Percentiles rank a stretch among this genome's conserved stretches.
These are phyloP conservation scores for Psittacula derbiana DNA, from an alignment of 2,797 vertebrate genomes.

Conservation along the genomic window DNA sequence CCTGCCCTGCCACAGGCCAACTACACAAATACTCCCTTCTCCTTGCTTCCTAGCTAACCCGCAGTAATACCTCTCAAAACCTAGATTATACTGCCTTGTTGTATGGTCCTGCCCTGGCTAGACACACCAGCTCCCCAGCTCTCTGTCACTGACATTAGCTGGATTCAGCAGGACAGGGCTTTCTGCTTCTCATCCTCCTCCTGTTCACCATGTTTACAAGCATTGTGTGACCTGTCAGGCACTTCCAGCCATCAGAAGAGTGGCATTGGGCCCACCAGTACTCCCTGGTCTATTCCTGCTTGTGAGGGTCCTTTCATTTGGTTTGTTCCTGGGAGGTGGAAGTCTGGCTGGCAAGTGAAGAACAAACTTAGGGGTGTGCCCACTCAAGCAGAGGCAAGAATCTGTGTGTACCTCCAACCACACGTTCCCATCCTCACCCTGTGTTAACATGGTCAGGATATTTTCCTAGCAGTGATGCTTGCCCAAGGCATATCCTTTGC, in stretches of 20 bases:
- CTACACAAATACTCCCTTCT: background rate
- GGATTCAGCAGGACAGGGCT: background rate
- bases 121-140: background rate
- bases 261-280: background rate
- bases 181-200: background rate
- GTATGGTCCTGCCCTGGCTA: background rate
- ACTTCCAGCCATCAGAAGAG: background rate
- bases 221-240: background rate
- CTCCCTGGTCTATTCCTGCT: background rate
- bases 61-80: background rate
- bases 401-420: background rate
- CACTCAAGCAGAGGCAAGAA: background rate
- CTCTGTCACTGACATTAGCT: background rate
- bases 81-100: background rate
- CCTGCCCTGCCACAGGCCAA: background rate
- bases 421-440: fast-evolving
- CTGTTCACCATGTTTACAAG: background rate
- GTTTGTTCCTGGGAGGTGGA: background rate
- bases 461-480: background rate
- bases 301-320: background rate
- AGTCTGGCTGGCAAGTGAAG: background rate
- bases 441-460: background rate
- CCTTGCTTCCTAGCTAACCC: background rate
- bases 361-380: background rate
- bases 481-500: background rate